Evolutionary conservation across 92 coral and sea anemone species (phyloP), one percentile per base, ranked within the genome.

Genomic region (Umimayanthus chanpuru): DNA sequence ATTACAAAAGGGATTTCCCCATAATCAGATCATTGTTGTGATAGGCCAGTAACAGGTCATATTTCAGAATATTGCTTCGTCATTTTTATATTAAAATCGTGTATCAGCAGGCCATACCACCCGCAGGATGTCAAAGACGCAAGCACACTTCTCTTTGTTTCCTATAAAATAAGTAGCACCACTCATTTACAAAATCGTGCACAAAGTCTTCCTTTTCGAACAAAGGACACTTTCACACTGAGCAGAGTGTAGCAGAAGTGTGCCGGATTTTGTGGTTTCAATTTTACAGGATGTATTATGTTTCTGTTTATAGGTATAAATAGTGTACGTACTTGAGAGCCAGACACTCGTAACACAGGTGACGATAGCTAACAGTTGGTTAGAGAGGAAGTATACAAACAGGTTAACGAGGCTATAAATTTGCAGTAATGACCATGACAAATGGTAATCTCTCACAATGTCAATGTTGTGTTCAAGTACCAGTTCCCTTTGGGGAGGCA

Each of bases 261-360:
- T 75, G 36, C 40, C 40, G 79, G 79, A 11, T 18, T 21, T 49
- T 21, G 43, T 40, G 38, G 28, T 11, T 21, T n/a, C n/a, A n/a
- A n/a, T n/a, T 61, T 38, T 1, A 40, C 75, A 81, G 29, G 44
- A 81, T 44, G 49, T 39, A 28, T 43, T 21, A 70, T 28, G 44
- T 41, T 10, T 26, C 61, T 5, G 11, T 41, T 68, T 71, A 21
- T 43, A 6, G 41, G 50, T 32, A 32, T 32, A 32, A 32, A 32
- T 32, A 32, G 36, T 32, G 20, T 39, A 73, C 30, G 82, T 58
- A 9, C 78, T 82, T 68, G 12, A 83, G 7, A 83, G 47, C 86
- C 78, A 83, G 87, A 83, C 87, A 70, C 65, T 66, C 21, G 61
- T 38, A 81, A 81, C 65, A 67, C 10, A 20, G 38, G 39, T 41